phyloP scores from a whole-genome alignment of 2,113 vertebrate genomes.

The Lepisosteus oculatus region DNA sequence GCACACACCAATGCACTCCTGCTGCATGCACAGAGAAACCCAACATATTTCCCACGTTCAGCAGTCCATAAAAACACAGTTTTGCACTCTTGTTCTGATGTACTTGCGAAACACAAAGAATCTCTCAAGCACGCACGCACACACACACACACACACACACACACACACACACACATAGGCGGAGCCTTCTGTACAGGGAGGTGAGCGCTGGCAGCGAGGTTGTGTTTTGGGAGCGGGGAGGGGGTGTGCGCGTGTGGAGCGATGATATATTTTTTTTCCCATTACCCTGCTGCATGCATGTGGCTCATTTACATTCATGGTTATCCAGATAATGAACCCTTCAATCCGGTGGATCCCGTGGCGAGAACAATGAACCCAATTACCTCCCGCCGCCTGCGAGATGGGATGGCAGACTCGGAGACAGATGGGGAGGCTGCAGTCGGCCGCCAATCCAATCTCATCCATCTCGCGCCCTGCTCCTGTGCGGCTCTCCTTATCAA shows the following conservation, averaged over 20 bases:
- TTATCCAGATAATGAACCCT: conserved; percentile 83
- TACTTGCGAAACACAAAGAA: not conserved
- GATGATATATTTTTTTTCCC: conserved; percentile 71
- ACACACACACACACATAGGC: not conserved
- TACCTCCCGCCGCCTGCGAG: conserved; percentile 75
- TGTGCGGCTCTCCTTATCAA: conserved; percentile 66
- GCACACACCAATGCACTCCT: no score
- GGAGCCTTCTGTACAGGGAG: not conserved
- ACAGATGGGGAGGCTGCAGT: conserved; percentile 75
- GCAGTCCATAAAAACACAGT: no score
- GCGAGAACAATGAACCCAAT: conserved; percentile 83
- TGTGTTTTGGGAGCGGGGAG: not conserved
- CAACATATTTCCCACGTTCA: no score
- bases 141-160: not conserved
- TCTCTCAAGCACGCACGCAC: not conserved
- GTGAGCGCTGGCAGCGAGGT: not conserved
- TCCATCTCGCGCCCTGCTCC: conserved; percentile 65
- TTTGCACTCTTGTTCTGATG: conserved; percentile 8
- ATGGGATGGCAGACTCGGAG: conserved; percentile 77
- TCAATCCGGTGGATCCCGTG: conserved; percentile 75
- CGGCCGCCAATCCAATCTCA: conserved; percentile 74
- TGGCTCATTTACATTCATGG: conserved; percentile 79
- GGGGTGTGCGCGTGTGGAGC: conserved; percentile 30
- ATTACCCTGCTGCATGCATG: conserved; percentile 68
- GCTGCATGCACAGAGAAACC: no score